Conservation (phyloP, 2,797 vertebrate species). For the Dermochelys coriacea region DNA sequence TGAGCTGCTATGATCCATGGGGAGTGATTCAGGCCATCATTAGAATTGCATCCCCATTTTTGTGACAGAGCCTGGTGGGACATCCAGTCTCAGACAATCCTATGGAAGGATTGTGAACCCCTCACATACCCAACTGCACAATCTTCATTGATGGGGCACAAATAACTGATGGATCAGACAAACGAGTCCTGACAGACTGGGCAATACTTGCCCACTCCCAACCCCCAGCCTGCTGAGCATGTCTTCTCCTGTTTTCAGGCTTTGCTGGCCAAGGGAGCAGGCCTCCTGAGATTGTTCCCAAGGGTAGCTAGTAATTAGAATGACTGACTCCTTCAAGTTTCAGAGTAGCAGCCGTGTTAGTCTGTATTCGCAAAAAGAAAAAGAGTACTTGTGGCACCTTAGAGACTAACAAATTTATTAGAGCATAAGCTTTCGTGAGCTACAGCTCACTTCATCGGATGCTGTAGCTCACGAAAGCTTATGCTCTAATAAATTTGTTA, state of each 20-base stretch:
- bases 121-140: background rate
- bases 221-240: background rate
- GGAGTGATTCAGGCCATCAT: background rate
- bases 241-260: background rate
- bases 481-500: too few species aligned
- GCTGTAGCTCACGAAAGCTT: too few species aligned
- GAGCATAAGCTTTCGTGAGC: too few species aligned
- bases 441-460: too few species aligned
- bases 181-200: background rate
- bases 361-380: too few species aligned
- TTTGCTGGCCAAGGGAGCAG: background rate
- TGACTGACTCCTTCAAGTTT: background rate
- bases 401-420: too few species aligned
- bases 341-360: too few species aligned
- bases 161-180: background rate
- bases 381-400: too few species aligned
- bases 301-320: background rate
- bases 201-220: background rate
- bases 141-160: background rate
- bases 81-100: background rate
- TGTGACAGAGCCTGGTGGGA: background rate
- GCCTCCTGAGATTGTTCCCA: background rate
- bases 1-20: background rate
- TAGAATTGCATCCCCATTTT: background rate
- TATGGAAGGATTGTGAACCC: background rate